Evolutionary conservation across 2,797 vertebrate genomes (phyloP).

Genomic region (Momotus momota): DNA sequence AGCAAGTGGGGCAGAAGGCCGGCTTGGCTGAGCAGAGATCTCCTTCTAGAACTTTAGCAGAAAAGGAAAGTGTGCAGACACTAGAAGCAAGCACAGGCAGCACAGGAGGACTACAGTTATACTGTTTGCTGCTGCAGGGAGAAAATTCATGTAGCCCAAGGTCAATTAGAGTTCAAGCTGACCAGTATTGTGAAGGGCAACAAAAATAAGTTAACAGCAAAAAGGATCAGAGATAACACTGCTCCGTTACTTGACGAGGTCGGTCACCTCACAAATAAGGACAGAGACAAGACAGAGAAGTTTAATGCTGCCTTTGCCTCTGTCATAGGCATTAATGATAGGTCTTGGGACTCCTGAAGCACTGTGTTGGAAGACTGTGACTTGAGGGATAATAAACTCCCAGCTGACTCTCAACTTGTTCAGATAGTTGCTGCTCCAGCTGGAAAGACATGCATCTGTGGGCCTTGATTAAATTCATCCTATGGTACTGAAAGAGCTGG

Average conservation of each 20-base stretch:
- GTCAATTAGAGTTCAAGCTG: neutral
- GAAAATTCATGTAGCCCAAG: neutral
- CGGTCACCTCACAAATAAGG: neutral
- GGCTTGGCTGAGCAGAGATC: neutral
- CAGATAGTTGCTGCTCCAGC: no score
- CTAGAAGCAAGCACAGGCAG: neutral
- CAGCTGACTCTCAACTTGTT: no score
- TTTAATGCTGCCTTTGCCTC: neutral
- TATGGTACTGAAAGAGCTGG: no score
- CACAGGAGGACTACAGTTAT: neutral
- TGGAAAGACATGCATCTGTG: neutral
- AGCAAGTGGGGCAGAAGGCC: neutral
- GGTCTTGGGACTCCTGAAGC: neutral
- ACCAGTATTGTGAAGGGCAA: neutral
- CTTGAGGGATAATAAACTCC: no score
- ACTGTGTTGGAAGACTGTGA: no score
- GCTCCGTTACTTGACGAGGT: neutral
- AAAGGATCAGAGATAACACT: neutral
- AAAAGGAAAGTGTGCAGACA: neutral
- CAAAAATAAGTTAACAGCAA: neutral
- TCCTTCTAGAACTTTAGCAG: neutral
- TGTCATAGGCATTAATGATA: neutral
- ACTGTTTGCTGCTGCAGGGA: fast-evolving
- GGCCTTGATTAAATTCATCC: no score
- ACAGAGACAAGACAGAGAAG: neutral